Evolutionary conservation across 2,797 vertebrate species (phyloP).

Genomic region (Onychomys leucogaster): DNA sequence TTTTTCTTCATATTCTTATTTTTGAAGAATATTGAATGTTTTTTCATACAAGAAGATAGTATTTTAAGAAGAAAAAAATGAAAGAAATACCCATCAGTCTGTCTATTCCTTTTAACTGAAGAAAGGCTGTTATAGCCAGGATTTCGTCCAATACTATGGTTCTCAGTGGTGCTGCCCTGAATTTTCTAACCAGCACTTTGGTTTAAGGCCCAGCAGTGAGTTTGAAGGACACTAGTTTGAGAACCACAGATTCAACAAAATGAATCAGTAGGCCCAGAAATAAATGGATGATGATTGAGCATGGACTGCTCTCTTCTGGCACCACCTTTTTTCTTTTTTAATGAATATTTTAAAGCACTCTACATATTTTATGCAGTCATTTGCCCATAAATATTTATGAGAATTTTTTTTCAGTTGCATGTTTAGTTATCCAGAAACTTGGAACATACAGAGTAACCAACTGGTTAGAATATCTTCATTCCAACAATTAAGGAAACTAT

Average conservation of each 20-base stretch:
- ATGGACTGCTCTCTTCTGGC: background rate
- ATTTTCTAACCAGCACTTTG: background rate
- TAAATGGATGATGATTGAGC: background rate
- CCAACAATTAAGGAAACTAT: conserved; percentile 6
- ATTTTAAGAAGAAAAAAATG: background rate
- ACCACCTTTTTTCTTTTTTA: background rate
- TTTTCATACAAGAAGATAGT: background rate
- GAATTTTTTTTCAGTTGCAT: background rate
- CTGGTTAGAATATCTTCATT: conserved; percentile 9
- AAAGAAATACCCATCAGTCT: background rate
- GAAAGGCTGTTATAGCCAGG: background rate
- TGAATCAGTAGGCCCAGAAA: background rate
- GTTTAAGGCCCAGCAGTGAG: background rate
- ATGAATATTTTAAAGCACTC: background rate
- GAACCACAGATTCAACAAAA: background rate
- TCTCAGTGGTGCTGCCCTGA: background rate
- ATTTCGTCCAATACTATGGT: background rate
- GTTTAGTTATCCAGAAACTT: conserved; percentile 1
- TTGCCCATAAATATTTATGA: conserved; percentile 22
- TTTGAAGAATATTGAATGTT: background rate
- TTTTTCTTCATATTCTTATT: background rate
- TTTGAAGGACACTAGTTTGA: background rate
- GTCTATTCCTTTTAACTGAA: background rate
- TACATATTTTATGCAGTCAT: background rate
- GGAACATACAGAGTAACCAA: conserved; percentile 3